phyloP scores from a whole-genome alignment of 2,113 vertebrate genomes.

The Scomber japonicus region DNA sequence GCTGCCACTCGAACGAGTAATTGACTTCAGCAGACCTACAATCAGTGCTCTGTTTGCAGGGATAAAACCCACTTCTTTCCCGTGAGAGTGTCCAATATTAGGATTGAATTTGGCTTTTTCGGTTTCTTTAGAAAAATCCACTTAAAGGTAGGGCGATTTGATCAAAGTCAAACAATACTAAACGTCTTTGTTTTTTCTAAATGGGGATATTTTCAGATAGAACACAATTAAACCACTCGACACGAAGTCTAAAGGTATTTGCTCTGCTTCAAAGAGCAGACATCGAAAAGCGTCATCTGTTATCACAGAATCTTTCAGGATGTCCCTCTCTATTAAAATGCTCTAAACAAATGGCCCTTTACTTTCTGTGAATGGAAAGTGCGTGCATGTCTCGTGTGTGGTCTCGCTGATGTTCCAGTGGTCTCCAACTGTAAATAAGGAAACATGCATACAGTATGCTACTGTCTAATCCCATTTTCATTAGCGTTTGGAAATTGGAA shows the following conservation, averaged over 20 bases:
- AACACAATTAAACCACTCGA: conserved; percentile 4
- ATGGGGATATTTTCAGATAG: conserved; percentile 1
- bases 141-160: conserved; percentile 9
- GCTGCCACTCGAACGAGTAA: conserved; percentile 74
- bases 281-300: conserved; percentile 6
- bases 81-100: conserved; percentile 37
- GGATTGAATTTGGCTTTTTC: conserved; percentile 15
- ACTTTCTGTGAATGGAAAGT: conserved; percentile 44
- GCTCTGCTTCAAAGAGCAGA: conserved; percentile 2
- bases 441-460: conserved; percentile 41
- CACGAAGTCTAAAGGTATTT: conserved; percentile 21
- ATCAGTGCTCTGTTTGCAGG: conserved; percentile 62
- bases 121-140: background rate
- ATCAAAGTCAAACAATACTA: conserved; percentile 26
- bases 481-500: conserved; percentile 56
- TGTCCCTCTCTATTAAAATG: conserved; percentile 31
- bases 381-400: conserved; percentile 42
- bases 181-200: background rate
- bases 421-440: conserved; percentile 50
- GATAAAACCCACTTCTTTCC: conserved; percentile 42
- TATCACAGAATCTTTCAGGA: conserved; percentile 51
- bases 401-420: conserved; percentile 36
- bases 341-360: conserved; percentile 30
- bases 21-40: conserved; percentile 71
- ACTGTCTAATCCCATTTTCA: conserved; percentile 70